A percentile compares a stretch with the other conserved stretches of the same genome.
These are phyloP conservation scores for Melanotaenia maccullochi DNA, from an alignment of 2,797 vertebrate genomes.

Conservation along the genomic window DNA sequence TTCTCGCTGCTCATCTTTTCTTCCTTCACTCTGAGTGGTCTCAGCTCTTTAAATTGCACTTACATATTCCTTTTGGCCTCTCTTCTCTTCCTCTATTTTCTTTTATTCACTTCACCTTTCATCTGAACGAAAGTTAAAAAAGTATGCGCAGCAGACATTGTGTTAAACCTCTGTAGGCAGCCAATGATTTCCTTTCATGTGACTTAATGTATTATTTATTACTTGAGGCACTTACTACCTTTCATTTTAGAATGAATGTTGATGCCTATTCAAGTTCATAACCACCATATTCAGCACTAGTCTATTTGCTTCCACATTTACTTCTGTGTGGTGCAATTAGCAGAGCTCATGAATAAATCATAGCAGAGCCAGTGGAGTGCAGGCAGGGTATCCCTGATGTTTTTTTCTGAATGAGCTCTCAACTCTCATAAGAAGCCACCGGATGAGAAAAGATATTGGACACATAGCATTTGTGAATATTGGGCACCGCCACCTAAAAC, in stretches of 20 bases:
- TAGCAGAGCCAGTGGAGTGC: conserved; percentile 37
- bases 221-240: conserved; percentile 57
- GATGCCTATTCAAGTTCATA: conserved; percentile 64
- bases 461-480: conserved; percentile 32
- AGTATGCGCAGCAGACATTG: conserved; percentile 45
- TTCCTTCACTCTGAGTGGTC: conserved; percentile 36
- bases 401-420: conserved; percentile 49
- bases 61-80: conserved; percentile 45
- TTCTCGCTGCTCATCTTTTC: conserved; percentile 48
- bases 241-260: conserved; percentile 59
- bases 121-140: conserved; percentile 57
- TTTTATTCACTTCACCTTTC: conserved; percentile 46
- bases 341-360: conserved; percentile 76
- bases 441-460: conserved; percentile 23
- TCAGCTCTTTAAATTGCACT: conserved; percentile 36
- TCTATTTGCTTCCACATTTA: conserved; percentile 62
- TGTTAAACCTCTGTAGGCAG: conserved; percentile 56
- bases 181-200: conserved; percentile 64
- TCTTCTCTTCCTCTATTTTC: conserved; percentile 33
- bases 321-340: conserved; percentile 72
- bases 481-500: conserved; percentile 13
- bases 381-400: conserved; percentile 50
- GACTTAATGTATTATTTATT: conserved; percentile 70
- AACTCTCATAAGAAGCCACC: conserved; percentile 36
- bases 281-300: conserved; percentile 43